phyloP scores from a whole-genome alignment of 2,113 vertebrate species.

The Ahaetulla prasina region DNA sequence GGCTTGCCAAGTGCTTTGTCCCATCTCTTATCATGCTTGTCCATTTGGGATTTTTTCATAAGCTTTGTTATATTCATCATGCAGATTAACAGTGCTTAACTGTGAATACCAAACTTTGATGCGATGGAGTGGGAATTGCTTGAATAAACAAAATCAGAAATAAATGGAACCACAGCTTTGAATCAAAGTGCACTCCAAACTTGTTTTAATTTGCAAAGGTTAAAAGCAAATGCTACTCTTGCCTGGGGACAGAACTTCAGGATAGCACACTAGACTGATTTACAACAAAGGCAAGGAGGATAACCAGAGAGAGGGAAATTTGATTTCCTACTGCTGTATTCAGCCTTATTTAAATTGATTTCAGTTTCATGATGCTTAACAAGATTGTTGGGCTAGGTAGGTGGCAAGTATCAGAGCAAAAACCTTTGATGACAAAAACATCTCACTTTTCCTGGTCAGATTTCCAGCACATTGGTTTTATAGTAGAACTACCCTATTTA shows the following conservation, averaged over 20 bases:
- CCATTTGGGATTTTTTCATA: slow-evolving; percentile 55
- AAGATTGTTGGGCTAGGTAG: background rate
- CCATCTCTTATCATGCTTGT: slow-evolving; percentile 51
- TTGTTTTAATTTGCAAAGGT: slow-evolving; percentile 62
- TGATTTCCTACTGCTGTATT: slow-evolving; percentile 45
- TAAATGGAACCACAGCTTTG: slow-evolving; percentile 54
- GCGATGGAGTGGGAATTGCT: slow-evolving; percentile 58
- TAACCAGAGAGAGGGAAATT: slow-evolving; percentile 21
- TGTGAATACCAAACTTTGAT: slow-evolving; percentile 64
- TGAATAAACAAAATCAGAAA: slow-evolving; percentile 60
- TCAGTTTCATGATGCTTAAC: slow-evolving; percentile 22
- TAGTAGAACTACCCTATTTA: background rate
- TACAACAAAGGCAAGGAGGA: slow-evolving; percentile 38
- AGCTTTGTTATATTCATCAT: slow-evolving; percentile 56
- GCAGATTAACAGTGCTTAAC: slow-evolving; percentile 59
- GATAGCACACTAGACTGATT: slow-evolving; percentile 32
- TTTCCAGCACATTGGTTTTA: background rate
- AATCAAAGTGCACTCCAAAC: slow-evolving; percentile 53
- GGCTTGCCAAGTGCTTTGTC: slow-evolving; percentile 48
- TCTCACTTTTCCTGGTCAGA: background rate
- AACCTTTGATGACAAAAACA: background rate
- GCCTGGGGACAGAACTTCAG: slow-evolving; percentile 47
- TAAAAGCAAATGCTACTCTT: slow-evolving; percentile 58
- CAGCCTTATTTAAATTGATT: slow-evolving; percentile 44
- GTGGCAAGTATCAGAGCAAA: background rate